Conservation (phyloP, 1,140 invertebrate genomes). For the Geopemphigus sp. region DNA sequence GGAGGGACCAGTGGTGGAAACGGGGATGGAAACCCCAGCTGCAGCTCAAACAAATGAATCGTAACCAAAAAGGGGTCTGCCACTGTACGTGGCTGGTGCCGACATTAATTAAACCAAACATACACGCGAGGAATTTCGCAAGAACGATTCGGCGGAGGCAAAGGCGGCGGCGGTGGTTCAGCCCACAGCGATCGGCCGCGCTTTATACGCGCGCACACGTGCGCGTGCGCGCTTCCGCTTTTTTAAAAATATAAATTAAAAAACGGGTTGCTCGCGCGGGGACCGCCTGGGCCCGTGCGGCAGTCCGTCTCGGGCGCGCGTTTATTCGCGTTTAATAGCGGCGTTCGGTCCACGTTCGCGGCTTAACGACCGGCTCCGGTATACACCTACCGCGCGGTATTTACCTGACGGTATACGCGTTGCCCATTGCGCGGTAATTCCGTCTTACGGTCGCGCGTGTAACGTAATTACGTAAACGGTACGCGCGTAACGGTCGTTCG, state of each 20-base stretch:
- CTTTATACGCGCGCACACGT: background rate
- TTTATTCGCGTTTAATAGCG: too few relatives aligned
- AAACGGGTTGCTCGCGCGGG: background rate
- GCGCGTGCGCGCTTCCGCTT: background rate
- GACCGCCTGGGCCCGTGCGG: too few relatives aligned
- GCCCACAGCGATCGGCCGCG: background rate
- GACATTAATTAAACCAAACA: constrained; percentile 40
- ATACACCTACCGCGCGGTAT: too few relatives aligned
- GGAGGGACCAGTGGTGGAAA: background rate
- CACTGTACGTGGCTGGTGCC: background rate
- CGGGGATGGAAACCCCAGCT: constrained; percentile 20
- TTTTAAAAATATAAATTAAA: background rate
- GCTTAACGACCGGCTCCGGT: too few relatives aligned
- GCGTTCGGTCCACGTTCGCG: too few relatives aligned
- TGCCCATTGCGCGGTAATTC: too few relatives aligned
- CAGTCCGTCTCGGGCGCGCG: too few relatives aligned
- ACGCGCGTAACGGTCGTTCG: too few relatives aligned
- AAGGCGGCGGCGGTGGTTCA: background rate
- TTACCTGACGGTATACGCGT: too few relatives aligned
- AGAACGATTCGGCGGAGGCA: background rate
- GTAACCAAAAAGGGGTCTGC: constrained; percentile 37
- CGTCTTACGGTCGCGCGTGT: too few relatives aligned
- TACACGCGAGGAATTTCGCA: constrained; percentile 23
- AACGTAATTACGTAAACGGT: too few relatives aligned
- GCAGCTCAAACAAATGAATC: constrained; percentile 38